Evolutionary conservation across 2,888 invertebrate genomes (phyloP), one percentile per base, ranked within the genome.

Genomic region (Caenorhabditis macrosperma): DNA sequence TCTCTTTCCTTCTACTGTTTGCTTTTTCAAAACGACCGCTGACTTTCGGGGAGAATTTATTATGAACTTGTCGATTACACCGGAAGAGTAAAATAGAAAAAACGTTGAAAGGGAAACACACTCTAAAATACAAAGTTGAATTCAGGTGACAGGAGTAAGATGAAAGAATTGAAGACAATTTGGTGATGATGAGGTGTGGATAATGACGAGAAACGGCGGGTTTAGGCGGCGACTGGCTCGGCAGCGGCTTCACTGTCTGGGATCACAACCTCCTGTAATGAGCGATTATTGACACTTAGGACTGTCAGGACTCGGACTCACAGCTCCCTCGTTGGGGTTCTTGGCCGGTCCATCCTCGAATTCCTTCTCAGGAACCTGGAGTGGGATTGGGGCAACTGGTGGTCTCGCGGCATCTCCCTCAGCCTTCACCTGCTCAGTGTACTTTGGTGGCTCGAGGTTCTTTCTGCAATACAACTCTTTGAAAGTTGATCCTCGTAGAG

Each of bases 371-470:
- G 89, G 89, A 30, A 89, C 12, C 41, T 82, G 82, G 38, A 90
- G 83, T 26, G 89, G 89, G 69, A 89, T 89, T 48, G 87, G 79
- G n/a, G 81, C 83, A 28, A 89, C 83, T 41, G 89, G 89, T 20
- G 89, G 89, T 22, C 82, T 81, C 44, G 89, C 89, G 35, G 85
- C 85, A 67, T 89, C 89, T 48, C 89, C 89, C 74, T 89, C 89
- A 20, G 88, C 89, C 75, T 85, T 88, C 54, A 88, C 90, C 74
- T 88, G 87, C 82, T 90, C 90, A 12, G 85, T 83, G 82, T 90
- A 90, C 84, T 89, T 90, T 61, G 90, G 90, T 26, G 89, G 88
- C 82, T 90, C 90, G 26, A 90, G 82, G 81, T 87, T 88, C 84
- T 89, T 88, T 66, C 84, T 83, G 76, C 60, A 78, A 74, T 12